Base-by-base conservation (phyloP, 64 coral and sea anemone genomes). In the Porites australiensis region DNA sequence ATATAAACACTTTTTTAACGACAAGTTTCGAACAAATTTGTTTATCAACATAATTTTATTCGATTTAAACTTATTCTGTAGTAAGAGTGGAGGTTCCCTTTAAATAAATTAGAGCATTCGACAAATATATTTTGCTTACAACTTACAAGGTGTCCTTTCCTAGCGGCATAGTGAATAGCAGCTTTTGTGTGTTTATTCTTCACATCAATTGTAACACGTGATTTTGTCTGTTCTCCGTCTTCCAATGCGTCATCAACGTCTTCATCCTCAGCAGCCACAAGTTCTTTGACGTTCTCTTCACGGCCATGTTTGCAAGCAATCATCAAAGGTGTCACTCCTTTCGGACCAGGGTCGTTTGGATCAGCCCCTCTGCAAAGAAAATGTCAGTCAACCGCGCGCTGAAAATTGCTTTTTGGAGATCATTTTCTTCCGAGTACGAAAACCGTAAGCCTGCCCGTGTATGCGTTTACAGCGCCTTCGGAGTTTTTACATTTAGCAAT, bases 151-250 rank as follows among this genome's bases (percentile, higher is more conserved):
- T 92, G 90, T 8, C 90, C 90, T 18, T 86, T 64, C 20, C 44
- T 77, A 20, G 90, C 90, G 13, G 90, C 90, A 87, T 78, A 92
- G 59, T 92, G 90, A 48, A 92, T 92, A 27, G 90, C 90, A 18
- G 90, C 82, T 20, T 70, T 74, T 0, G 82, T 86, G 15, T 51
- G 50, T 49, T 64, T 92, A 63, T 74, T 86, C 58, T 92, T 92
- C 2, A 77, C 58, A 65, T 92, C 70, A 37, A 86, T 77, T 21
- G 47, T 2, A 4, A 92, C 22, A 58, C 58, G 64, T 45, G 81
- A 69, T 54, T 54, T 58, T 8, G 18, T 54, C 20, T 20, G 43
- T 11, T 92, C 90, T 23, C 65, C 82, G 65, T 87, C 82, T 51
- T 86, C 90, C n/a, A 65, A 45, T 10, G 11, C 72, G 54, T 64